These are phyloP conservation scores for Pterocles orientalis DNA, from an alignment of 2,113 vertebrate species.

Conservation along the genomic window DNA sequence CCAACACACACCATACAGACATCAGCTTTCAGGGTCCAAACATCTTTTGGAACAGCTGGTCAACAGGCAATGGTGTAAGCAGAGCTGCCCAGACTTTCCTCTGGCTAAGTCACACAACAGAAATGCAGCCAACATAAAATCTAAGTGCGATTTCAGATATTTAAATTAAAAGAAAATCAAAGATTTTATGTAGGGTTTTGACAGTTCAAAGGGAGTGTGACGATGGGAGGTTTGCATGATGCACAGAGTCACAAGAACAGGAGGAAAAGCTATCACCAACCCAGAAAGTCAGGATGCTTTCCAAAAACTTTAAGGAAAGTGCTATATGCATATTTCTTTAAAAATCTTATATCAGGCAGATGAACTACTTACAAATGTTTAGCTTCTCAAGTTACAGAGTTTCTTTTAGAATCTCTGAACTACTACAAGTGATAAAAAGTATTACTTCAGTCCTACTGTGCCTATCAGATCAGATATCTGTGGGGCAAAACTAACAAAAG, in stretches of 20 bases:
- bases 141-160: neutral
- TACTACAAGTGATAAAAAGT: neutral
- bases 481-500: neutral
- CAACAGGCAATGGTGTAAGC: neutral
- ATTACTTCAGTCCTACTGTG: neutral
- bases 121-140: neutral
- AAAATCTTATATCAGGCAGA: neutral
- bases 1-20: neutral
- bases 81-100: neutral
- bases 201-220: neutral
- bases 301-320: neutral
- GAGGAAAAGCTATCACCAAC: neutral
- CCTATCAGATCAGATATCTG: neutral
- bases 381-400: neutral
- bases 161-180: neutral
- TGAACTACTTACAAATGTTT: neutral
- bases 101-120: neutral
- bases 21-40: neutral
- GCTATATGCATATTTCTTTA: neutral
- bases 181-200: neutral
- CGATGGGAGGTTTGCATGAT: neutral
- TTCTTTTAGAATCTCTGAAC: neutral
- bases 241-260: neutral
- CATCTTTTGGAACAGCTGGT: fast-evolving
- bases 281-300: neutral